Base-by-base conservation (phyloP, 2,888 invertebrate species). In the Adelphocoris suturalis region DNA sequence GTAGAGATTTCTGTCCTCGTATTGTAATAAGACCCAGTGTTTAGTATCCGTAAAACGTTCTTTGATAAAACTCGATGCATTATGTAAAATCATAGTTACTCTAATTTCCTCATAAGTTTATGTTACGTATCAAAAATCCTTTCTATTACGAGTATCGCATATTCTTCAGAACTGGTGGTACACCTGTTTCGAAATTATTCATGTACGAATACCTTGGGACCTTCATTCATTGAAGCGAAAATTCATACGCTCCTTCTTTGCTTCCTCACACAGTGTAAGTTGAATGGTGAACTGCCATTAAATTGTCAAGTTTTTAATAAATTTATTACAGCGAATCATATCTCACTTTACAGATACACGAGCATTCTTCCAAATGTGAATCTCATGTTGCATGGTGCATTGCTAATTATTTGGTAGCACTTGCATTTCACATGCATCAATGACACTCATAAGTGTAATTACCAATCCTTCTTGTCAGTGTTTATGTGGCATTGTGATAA, bases 351-450 rank as follows among this genome's bases (percentile, higher is more conserved):
- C 37, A 37, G 7, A 37, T 37, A 37, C 68, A 68, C 68, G 23
- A 68, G 68, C 68, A 68, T 68, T 11, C 28, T 47, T 47, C 46
- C 13, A 27, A 13, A 46, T 19, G 13, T 78, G 78, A 78, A 16
- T 9, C 16, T 78, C 78, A 19, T 76, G 19, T 78, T 78, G 78
- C 78, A 78, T 47, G 78, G 78, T 78, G 78, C 78, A 78, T 78
- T 23, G 27, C 68, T 23, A 27, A 68, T 68, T 68, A 19, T 68
- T 68, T 68, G 11, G 1, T 68, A 68, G 68, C 68, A 68, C 68
- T 68, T 68, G 68, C 23, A 16, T 61, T 61, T n/a, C 19, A 61
- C 61, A 61, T 61, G 61, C 16, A 68, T 23, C 68, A 23, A 27
- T 19, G 61, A n/a, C 16, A 52, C 52, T 16, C 16, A 57, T n/a